Evolutionary conservation across 2,113 vertebrate species (phyloP).

Genomic region (Rhabdornis inornatus): DNA sequence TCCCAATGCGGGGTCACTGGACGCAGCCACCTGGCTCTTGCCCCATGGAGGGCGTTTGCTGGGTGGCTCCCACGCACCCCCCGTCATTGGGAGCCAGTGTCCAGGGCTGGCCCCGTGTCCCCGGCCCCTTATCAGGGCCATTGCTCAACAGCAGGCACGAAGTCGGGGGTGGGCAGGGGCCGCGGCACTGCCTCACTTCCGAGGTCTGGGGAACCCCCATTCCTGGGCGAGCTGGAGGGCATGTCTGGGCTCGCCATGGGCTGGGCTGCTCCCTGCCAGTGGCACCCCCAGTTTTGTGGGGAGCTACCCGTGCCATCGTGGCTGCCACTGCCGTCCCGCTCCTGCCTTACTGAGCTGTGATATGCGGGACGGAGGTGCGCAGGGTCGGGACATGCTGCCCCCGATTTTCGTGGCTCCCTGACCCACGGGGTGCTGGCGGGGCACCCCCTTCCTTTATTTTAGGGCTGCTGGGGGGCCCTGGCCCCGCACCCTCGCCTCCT

Average conservation of each 20-base stretch:
- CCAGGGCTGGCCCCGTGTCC: background rate
- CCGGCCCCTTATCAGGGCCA: background rate
- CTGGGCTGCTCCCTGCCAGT: background rate
- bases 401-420: background rate
- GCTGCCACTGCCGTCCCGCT: background rate
- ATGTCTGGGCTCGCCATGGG: background rate
- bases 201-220: background rate
- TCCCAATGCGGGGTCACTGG: background rate
- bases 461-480: background rate
- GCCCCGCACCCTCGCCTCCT: background rate
- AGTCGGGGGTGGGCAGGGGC: background rate
- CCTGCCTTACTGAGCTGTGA: background rate
- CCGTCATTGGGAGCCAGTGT: background rate
- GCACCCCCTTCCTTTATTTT: background rate
- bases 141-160: background rate
- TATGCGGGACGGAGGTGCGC: background rate
- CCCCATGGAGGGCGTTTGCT: background rate
- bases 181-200: background rate
- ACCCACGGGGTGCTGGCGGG: background rate
- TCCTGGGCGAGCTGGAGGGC: background rate
- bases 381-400: background rate
- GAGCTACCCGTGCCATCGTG: accelerated
- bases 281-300: background rate
- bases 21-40: background rate
- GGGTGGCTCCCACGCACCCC: background rate